These are phyloP conservation scores for Lithobius niger DNA, from an alignment of 1,140 invertebrate genomes.

Conservation along the genomic window DNA sequence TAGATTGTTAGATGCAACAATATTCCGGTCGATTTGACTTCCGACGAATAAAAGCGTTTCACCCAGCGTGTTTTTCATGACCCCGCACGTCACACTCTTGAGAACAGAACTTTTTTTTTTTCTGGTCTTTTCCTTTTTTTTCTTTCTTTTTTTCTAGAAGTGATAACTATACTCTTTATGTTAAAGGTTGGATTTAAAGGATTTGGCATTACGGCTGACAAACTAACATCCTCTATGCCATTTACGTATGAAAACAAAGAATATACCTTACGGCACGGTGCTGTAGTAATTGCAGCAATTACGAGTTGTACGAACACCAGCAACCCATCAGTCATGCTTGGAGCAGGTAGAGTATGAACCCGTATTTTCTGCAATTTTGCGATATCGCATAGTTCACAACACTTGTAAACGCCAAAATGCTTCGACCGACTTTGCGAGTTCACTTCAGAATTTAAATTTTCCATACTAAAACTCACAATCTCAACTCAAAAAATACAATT, in stretches of 20 bases:
- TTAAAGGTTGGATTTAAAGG: constrained; percentile 85
- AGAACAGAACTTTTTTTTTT: not conserved
- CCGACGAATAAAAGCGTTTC: too few relatives aligned
- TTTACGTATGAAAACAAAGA: constrained; percentile 69
- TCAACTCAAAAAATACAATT: too few relatives aligned
- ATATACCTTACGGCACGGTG: constrained; percentile 77
- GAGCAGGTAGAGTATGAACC: constrained; percentile 70
- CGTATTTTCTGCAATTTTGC: too few relatives aligned
- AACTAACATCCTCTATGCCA: constrained; percentile 46
- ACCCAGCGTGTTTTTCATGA: constrained; percentile 6
- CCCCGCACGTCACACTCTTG: too few relatives aligned
- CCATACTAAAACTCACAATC: too few relatives aligned
- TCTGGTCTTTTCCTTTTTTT: not conserved
- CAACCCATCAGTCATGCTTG: constrained; percentile 95
- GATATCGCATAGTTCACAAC: too few relatives aligned
- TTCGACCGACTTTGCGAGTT: too few relatives aligned
- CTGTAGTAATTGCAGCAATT: constrained; percentile 93
- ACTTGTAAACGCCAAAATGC: too few relatives aligned
- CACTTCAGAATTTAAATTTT: too few relatives aligned
- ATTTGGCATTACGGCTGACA: constrained; percentile 61
- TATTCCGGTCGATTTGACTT: too few relatives aligned
- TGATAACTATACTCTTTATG: too few relatives aligned
- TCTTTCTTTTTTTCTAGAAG: constrained; percentile 23
- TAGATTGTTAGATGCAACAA: too few relatives aligned
- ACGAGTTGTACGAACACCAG: constrained; percentile 97